phyloP scores from a whole-genome alignment of 2,113 vertebrate genomes.

The Chloroceryle aenea region DNA sequence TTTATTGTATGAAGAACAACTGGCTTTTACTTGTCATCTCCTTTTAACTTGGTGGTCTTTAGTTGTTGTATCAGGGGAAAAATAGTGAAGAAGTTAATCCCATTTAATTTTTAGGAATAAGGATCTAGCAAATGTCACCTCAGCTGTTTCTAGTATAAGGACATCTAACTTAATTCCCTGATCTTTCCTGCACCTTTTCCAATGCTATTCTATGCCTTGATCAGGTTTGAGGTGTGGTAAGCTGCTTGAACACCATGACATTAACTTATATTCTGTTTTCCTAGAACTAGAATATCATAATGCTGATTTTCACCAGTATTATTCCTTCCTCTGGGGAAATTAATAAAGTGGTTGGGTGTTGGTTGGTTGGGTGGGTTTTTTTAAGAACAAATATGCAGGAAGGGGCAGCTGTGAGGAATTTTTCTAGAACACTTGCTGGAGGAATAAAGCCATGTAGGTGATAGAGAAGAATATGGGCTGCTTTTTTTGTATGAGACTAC shows the following conservation, averaged over 20 bases:
- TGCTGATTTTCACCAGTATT: background rate
- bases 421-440: background rate
- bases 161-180: background rate
- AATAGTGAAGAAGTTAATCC: background rate
- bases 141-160: background rate
- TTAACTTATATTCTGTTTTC: background rate
- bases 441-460: background rate
- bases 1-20: background rate
- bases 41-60: background rate
- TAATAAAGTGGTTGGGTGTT: too few species aligned
- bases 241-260: background rate
- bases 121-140: background rate
- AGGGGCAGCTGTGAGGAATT: background rate
- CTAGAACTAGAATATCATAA: background rate
- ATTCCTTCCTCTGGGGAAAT: background rate
- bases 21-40: background rate
- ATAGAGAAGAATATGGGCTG: background rate
- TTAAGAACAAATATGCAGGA: too few species aligned
- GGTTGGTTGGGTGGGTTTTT: too few species aligned
- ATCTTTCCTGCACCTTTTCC: background rate
- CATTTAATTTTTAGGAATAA: background rate
- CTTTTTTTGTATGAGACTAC: background rate
- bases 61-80: background rate
- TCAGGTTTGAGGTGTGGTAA: background rate
- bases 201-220: background rate